Evolutionary conservation across 2,797 vertebrate genomes (phyloP), one percentile per base, ranked within the genome.

Genomic region (Pogonophryne albipinna): DNA sequence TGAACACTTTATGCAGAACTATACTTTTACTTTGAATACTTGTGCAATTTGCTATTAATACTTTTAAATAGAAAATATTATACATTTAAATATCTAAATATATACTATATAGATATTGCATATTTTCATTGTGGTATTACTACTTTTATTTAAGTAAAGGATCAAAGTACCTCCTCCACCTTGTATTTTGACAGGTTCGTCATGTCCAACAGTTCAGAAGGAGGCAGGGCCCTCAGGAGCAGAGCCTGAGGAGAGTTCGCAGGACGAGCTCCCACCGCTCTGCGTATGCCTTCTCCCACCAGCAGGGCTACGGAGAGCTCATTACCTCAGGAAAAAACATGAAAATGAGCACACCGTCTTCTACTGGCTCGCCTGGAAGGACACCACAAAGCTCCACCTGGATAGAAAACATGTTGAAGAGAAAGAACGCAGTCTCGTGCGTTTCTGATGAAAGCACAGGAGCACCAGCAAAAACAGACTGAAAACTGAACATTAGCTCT

Each of bases 241-340:
- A 92, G 76, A 95, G 74, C 44, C 91, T 94, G 79, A 94, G 88
- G 76, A 93, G 92, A 50, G 92, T 93, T 16, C 93, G 94, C 31
- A 93, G 95, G 87, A 96, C 94, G 9, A 97, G 95, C 85, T 97
- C 95, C 9, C 87, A 93, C 59, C 96, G 95, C 77, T 96, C 95
- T 19, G 94, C 94, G 57, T 96, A 95, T 2, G 94, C 93, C 56
- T 97, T 97, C 83, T 94, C 96, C 85, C 96, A 97, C 89, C 95
- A 96, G 78, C 94, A 97, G 72, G 96, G 95, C 80, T 96, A 91
- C 0, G 95, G 96, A 49, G 96, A 97, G 83, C 94, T 95, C 62
- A 96, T 97, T 74, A 96, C 95, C 87, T 97, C 95, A 70, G 96
- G 96, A 80, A 96, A 93, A 92, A 97, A 96, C 92, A 96, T 95